A percentile compares a stretch with the other conserved stretches of the same genome.
Conservation (phyloP, 2,113 vertebrate species). For the Lophochroa leadbeateri region DNA sequence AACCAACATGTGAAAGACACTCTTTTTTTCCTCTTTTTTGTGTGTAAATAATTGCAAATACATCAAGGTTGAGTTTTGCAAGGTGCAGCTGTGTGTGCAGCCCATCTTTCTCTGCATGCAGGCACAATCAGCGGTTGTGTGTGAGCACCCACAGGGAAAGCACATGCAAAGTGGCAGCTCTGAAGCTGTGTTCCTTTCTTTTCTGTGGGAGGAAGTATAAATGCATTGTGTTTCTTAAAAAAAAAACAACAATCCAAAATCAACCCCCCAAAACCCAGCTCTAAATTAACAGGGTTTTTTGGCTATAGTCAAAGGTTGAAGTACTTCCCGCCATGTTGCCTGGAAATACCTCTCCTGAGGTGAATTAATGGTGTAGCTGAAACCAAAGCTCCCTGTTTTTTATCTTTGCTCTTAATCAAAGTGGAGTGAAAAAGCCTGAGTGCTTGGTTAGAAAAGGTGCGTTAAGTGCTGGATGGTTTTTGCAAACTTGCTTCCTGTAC, state of each 20-base stretch:
- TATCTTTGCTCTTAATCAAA: neutral
- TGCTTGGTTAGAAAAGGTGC: neutral
- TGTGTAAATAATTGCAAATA: neutral
- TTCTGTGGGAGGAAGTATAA: neutral
- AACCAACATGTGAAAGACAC: neutral
- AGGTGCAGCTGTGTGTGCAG: neutral
- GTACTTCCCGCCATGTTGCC: neutral
- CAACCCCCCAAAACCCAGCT: neutral
- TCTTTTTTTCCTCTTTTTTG: neutral
- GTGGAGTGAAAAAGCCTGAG: neutral
- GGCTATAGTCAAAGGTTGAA: neutral
- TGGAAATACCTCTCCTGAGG: neutral
- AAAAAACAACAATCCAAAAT: neutral
- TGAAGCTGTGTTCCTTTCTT: neutral
- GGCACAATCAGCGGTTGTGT: fast-evolving
- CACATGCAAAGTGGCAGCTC: neutral
- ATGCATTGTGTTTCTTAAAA: neutral
- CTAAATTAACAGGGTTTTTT: neutral
- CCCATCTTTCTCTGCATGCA: neutral
- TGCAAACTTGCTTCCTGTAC: neutral
- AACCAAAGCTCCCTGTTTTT: neutral
- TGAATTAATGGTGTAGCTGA: neutral
- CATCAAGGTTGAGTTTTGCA: neutral
- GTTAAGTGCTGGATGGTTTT: neutral
- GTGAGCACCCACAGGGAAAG: neutral